phyloP scores from a whole-genome alignment of 2,888 invertebrate species.

The Gnatocerus cornutus region DNA sequence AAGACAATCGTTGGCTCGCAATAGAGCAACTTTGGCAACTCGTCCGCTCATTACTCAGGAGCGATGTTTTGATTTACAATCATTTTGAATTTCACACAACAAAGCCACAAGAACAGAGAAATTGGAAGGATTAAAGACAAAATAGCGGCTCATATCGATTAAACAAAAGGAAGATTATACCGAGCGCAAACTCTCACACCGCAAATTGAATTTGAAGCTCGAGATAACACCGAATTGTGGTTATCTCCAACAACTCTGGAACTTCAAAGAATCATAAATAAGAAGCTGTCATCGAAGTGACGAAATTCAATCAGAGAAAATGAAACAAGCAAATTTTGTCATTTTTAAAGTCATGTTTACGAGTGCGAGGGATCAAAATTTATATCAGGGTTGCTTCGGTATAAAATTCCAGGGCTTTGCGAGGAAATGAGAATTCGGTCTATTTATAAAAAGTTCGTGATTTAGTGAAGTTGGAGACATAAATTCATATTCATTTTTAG shows the following conservation, averaged over 20 bases:
- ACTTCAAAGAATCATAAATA: neutral
- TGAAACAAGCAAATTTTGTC: too few relatives aligned
- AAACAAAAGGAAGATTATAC: neutral
- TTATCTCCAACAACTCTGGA: neutral
- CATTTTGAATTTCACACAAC: neutral
- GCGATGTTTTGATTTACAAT: neutral
- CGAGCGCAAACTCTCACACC: conserved; percentile 10
- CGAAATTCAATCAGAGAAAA: neutral
- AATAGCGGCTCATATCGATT: neutral
- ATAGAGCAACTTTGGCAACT: neutral
- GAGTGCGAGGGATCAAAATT: too few relatives aligned
- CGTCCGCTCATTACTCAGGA: neutral
- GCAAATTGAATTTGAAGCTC: conserved; percentile 7
- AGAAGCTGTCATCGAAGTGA: neutral
- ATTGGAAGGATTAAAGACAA: neutral
- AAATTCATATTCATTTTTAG: too few relatives aligned
- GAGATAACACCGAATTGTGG: conserved; percentile 1
- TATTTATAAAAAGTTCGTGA: too few relatives aligned
- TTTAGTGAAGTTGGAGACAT: too few relatives aligned
- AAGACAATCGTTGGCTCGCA: neutral
- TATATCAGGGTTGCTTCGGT: too few relatives aligned
- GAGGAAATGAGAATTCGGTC: too few relatives aligned
- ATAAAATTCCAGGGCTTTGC: too few relatives aligned
- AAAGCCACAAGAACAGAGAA: neutral
- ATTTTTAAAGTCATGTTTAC: too few relatives aligned